These are phyloP conservation scores for Thamnaconus septentrionalis DNA, from an alignment of 2,113 vertebrate species.

Conservation along the genomic window DNA sequence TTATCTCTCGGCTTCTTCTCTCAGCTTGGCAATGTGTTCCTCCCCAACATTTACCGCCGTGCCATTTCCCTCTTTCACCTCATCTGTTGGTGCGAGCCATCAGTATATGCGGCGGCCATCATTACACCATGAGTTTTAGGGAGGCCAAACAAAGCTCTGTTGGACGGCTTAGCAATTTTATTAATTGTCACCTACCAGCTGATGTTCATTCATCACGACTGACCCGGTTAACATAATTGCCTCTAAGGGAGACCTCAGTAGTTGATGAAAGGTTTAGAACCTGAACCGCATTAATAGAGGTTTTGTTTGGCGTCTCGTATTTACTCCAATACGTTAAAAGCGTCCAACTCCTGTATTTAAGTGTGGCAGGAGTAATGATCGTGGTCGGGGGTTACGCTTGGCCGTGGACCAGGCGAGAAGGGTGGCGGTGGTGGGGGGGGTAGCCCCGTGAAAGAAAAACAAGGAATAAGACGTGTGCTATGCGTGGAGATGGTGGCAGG, in stretches of 20 bases:
- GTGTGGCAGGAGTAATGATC: too few relatives aligned
- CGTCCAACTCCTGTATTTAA: too few relatives aligned
- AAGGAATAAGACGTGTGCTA: slow-evolving; percentile 6
- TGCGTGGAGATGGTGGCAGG: slow-evolving; percentile 34
- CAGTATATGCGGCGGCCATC: slow-evolving; percentile 53
- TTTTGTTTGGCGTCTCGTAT: too few relatives aligned
- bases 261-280: slow-evolving; percentile 10
- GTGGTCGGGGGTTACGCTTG: not conserved
- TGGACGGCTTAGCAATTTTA: slow-evolving; percentile 41
- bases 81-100: too few relatives aligned
- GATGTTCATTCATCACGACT: slow-evolving; percentile 20
- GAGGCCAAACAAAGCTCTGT: slow-evolving; percentile 34
- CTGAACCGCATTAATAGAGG: slow-evolving; percentile 2
- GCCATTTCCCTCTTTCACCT: too few relatives aligned
- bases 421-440: not conserved
- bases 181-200: slow-evolving; percentile 40
- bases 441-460: slow-evolving; percentile 28
- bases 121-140: slow-evolving; percentile 64
- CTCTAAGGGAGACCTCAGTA: not conserved
- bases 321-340: too few relatives aligned
- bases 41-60: too few relatives aligned
- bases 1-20: too few relatives aligned
- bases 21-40: too few relatives aligned
- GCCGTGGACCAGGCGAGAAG: not conserved
- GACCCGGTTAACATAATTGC: slow-evolving; percentile 23